These are phyloP conservation scores for Macropus fuliginosus DNA, from an alignment of 2,797 vertebrate species.

Conservation along the genomic window DNA sequence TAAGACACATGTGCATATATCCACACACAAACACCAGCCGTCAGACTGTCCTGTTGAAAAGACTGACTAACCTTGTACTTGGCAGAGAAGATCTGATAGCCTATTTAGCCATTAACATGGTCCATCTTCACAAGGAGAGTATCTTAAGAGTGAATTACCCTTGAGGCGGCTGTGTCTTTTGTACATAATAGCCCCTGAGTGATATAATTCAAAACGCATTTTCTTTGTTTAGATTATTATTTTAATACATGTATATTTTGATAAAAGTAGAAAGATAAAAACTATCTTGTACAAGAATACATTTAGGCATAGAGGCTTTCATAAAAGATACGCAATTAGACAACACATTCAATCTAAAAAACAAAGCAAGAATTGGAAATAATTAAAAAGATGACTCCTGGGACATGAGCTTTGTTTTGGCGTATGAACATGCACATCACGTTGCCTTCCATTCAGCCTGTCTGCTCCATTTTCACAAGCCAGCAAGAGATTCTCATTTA, in stretches of 20 bases:
- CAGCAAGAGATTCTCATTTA: constrained; percentile 5
- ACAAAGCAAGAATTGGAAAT: constrained; percentile 46
- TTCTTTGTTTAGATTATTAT: constrained; percentile 52
- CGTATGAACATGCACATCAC: constrained; percentile 73
- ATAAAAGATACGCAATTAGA: constrained; percentile 19
- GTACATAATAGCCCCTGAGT: constrained; percentile 10
- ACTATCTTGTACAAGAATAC: not conserved
- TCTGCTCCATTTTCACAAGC: constrained; percentile 24
- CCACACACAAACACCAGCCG: not conserved
- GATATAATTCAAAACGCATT: constrained; percentile 54
- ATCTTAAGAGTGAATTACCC: constrained; percentile 23
- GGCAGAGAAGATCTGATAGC: constrained; percentile 23
- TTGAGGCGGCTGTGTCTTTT: constrained; percentile 7
- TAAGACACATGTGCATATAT: constrained; percentile 11
- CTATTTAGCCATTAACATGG: not conserved
- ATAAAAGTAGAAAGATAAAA: constrained; percentile 22
- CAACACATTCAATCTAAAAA: constrained; percentile 31
- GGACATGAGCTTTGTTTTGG: constrained; percentile 71
- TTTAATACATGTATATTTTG: constrained; percentile 24
- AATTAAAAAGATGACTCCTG: constrained; percentile 59
- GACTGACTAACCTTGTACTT: constrained; percentile 24
- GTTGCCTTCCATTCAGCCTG: constrained; percentile 48
- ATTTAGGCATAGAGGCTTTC: constrained; percentile 45
- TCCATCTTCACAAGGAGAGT: constrained; percentile 42
- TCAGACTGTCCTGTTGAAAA: constrained; percentile 9